Conservation (phyloP, 2,888 invertebrate genomes). For the Apotomis turbidana region DNA sequence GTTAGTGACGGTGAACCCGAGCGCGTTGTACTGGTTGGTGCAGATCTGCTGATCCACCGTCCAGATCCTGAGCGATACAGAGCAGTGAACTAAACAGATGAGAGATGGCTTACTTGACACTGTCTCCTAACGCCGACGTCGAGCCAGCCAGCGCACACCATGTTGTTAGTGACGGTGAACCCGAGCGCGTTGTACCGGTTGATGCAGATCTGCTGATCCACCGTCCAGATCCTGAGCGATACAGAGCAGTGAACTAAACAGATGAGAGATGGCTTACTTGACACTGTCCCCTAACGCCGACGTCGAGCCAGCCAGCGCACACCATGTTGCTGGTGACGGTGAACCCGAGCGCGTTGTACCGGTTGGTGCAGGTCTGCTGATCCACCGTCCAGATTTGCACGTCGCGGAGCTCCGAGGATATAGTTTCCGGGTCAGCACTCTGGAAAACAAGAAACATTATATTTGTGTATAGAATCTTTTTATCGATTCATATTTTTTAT, state of each 20-base stretch:
- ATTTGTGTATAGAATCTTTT: too few relatives aligned
- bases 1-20: slow-evolving; percentile 54
- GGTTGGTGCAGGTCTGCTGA: slow-evolving; percentile 58
- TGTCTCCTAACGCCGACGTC: slow-evolving; percentile 65
- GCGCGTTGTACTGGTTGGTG: slow-evolving; percentile 53
- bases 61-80: slow-evolving; percentile 43
- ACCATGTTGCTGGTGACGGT: slow-evolving; percentile 61
- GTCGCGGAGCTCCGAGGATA: slow-evolving; percentile 58
- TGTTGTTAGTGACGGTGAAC: slow-evolving; percentile 55
- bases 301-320: slow-evolving; percentile 68
- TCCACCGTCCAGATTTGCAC: slow-evolving; percentile 61
- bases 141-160: slow-evolving; percentile 70
- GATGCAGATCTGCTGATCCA: slow-evolving; percentile 58
- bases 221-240: slow-evolving; percentile 47
- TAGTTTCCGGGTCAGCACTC: slow-evolving; percentile 37
- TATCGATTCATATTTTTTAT: too few relatives aligned
- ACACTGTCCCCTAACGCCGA: slow-evolving; percentile 63
- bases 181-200: slow-evolving; percentile 55
- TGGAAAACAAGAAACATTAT: slow-evolving; percentile 25
- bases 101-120: slow-evolving; percentile 54
- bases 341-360: slow-evolving; percentile 56
- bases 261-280: slow-evolving; percentile 49
- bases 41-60: slow-evolving; percentile 60
- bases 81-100: too few relatives aligned
- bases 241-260: too few relatives aligned